Evolutionary conservation across 2,113 vertebrate species (phyloP), one percentile per base, ranked within the genome.

Genomic region (Oreochromis aureus): DNA sequence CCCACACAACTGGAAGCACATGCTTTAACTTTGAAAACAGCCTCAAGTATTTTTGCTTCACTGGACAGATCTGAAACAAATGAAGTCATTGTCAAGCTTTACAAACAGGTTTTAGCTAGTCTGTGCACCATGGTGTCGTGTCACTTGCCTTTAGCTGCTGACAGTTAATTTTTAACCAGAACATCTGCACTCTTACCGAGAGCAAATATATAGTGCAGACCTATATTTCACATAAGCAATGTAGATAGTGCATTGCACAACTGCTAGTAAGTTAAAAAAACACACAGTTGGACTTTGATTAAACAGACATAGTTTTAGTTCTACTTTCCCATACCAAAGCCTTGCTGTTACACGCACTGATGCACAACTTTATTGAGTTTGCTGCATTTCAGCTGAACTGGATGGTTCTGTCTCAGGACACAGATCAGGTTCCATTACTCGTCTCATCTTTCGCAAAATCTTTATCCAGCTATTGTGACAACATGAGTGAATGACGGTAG

Each of bases 281-380:
- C 16, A 48, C 18, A 53, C 48, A 53, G 48, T 53, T 53, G 18
- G 18, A 53, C 18, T 53, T 53, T 53, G 48, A 53, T 53, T 53
- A 53, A 53, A 51, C 0, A 53, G 0, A 53, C 48, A 51, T 51
- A 19, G 48, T 53, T 3, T 19, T 0, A 53, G 0, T 53, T 53
- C 48, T 53, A 19, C 48, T 53, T 53, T 53, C 18, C 18, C 18
- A 18, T 53, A 53, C 16, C 48, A 53, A 53, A 53, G 18, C 0
- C 48, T 2, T 19, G 48, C 48, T 53, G 18, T 3, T 6, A 22
- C n/a, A 22, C n/a, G 6, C 19, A 55, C 53, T 55, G 19, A n/a
- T 55, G 53, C 53, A 54, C 10, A n/a, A 54, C 53, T 54, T 54
- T 54, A 54, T 1, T 54, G 3, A 55, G 19, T 54, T 54, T 54